Evolutionary conservation across 1,140 invertebrate species (phyloP).

Genomic region (Acyrthosiphon pisum): DNA sequence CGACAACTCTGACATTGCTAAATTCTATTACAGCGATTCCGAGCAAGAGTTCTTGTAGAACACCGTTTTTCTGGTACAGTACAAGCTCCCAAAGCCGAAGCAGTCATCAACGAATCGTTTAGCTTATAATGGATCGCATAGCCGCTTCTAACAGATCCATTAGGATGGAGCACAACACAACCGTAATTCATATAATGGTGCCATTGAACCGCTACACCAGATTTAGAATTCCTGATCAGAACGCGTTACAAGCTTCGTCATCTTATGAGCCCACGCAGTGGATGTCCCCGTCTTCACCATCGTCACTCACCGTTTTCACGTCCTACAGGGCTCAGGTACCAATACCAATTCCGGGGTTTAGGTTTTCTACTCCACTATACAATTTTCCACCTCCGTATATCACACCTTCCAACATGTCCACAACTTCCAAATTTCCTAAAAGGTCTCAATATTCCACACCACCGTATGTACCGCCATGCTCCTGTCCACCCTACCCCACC

Average conservation of each 20-base stretch:
- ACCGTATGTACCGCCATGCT: background rate
- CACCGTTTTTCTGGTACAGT: background rate
- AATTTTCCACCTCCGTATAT: background rate
- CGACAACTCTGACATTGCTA: background rate
- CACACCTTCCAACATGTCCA: background rate
- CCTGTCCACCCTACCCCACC: background rate
- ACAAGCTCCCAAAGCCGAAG: background rate
- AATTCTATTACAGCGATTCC: background rate
- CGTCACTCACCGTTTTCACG: background rate
- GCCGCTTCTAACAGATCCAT: background rate
- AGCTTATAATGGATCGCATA: background rate
- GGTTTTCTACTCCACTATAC: background rate
- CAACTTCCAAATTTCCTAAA: background rate
- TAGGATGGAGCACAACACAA: background rate
- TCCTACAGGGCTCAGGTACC: background rate
- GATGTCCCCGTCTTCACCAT: background rate
- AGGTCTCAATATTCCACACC: background rate
- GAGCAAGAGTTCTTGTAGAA: background rate
- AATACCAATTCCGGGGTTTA: background rate
- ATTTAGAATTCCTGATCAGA: background rate
- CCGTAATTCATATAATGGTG: background rate
- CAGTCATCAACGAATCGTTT: background rate
- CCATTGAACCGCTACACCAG: background rate
- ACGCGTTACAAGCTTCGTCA: background rate
- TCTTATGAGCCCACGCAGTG: background rate